Conservation (phyloP, 2,888 invertebrate genomes). For the Troilus luridus region DNA sequence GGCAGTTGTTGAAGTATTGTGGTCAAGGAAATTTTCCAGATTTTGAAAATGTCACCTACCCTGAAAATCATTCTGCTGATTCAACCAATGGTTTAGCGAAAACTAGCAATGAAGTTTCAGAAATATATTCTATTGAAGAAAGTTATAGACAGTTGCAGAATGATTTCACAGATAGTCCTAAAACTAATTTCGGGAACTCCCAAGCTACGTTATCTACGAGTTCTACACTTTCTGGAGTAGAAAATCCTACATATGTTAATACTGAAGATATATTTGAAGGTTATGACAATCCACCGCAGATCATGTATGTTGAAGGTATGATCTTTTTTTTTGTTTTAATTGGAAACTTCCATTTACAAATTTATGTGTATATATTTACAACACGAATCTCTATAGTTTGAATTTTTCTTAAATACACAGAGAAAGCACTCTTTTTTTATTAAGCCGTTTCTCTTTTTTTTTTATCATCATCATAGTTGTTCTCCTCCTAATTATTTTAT, state of each 20-base stretch:
- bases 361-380: too few species aligned
- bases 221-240: background rate
- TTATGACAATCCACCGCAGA: background rate
- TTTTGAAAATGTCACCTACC: background rate
- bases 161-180: background rate
- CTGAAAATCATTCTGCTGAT: background rate
- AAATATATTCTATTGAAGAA: slow-evolving; percentile 20
- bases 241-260: background rate
- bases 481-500: too few species aligned
- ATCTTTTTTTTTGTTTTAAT: background rate
- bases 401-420: too few species aligned
- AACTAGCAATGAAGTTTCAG: background rate
- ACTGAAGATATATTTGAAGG: background rate
- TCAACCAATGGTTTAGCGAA: background rate
- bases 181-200: background rate
- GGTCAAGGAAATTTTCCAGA: background rate
- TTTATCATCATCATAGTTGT: too few species aligned
- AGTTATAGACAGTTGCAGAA: background rate
- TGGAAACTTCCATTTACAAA: too few species aligned
- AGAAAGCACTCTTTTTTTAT: too few species aligned
- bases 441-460: too few species aligned
- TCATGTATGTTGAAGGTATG: background rate
- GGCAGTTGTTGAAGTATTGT: slow-evolving; percentile 1
- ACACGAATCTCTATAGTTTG: too few species aligned
- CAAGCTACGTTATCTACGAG: background rate